phyloP scores from a whole-genome alignment of 2,888 invertebrate species.

The Cerastis leucographa region DNA sequence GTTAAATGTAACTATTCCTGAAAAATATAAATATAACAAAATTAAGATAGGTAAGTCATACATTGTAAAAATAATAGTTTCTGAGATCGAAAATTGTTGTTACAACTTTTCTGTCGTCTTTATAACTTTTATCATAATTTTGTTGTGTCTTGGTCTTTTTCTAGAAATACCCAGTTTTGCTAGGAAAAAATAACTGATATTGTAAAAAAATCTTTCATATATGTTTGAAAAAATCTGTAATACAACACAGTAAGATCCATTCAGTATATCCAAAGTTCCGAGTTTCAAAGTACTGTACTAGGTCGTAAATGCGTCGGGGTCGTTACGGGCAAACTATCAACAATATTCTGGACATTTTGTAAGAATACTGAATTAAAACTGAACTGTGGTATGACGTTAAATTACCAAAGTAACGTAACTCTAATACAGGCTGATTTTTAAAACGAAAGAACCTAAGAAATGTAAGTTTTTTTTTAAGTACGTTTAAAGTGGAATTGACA shows the following conservation, averaged over 20 bases:
- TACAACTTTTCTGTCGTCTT: neutral
- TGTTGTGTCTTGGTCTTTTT: neutral
- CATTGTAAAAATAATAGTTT: neutral
- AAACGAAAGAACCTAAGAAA: too few relatives aligned
- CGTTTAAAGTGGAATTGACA: too few relatives aligned
- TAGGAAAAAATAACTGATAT: neutral
- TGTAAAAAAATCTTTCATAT: neutral
- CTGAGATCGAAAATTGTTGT: neutral
- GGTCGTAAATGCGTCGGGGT: neutral
- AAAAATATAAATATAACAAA: too few relatives aligned
- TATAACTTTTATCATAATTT: neutral
- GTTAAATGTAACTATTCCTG: too few relatives aligned
- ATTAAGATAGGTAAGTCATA: too few relatives aligned
- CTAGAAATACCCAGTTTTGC: neutral
- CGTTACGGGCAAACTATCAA: neutral
- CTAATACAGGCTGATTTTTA: constrained; percentile 48
- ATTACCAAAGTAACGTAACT: constrained; percentile 38
- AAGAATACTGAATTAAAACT: constrained; percentile 18
- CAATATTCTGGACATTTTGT: constrained; percentile 7
- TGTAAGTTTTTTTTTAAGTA: too few relatives aligned
- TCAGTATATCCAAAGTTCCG: neutral
- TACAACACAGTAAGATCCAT: neutral
- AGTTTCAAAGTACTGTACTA: too few relatives aligned
- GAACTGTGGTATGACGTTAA: constrained; percentile 30
- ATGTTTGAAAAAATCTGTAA: neutral